Conservation (phyloP, 1,140 invertebrate genomes). For the Neomicropteryx cornuta region DNA sequence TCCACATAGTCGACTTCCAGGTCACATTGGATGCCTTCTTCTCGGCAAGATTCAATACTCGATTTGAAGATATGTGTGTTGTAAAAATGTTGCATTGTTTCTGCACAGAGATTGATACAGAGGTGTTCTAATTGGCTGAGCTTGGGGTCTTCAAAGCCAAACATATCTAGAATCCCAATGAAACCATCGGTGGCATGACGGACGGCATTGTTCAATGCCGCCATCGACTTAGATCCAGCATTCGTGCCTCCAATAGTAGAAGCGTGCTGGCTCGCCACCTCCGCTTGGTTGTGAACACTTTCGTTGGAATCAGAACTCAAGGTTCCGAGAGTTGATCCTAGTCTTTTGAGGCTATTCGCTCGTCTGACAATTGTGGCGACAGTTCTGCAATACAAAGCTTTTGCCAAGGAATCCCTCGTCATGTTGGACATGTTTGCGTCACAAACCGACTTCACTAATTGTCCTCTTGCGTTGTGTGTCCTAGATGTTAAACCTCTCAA, state of each 20-base stretch:
- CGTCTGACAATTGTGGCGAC: slow-evolving; percentile 89
- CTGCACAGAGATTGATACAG: slow-evolving; percentile 90
- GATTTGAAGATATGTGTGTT: slow-evolving; percentile 95
- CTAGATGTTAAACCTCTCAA: slow-evolving; percentile 73
- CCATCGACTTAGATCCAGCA: slow-evolving; percentile 82
- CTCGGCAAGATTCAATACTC: slow-evolving; percentile 83
- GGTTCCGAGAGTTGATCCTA: slow-evolving; percentile 80
- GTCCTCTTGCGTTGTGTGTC: slow-evolving; percentile 74
- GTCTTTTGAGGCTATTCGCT: slow-evolving; percentile 82
- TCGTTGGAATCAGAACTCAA: slow-evolving; percentile 85
- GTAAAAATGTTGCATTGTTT: slow-evolving; percentile 97
- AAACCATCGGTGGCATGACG: slow-evolving; percentile 90
- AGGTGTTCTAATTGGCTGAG: slow-evolving; percentile 85
- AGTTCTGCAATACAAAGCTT: slow-evolving; percentile 87
- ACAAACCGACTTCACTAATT: slow-evolving; percentile 71
- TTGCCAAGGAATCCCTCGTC: slow-evolving; percentile 80
- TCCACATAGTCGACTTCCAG: slow-evolving; percentile 90
- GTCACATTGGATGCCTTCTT: slow-evolving; percentile 86
- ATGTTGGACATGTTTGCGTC: slow-evolving; percentile 76
- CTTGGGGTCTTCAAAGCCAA: slow-evolving; percentile 87
- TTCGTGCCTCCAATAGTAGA: slow-evolving; percentile 37
- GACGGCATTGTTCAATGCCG: slow-evolving; percentile 82
- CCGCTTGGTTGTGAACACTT: slow-evolving; percentile 80
- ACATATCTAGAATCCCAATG: slow-evolving; percentile 92
- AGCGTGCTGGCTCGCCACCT: slow-evolving; percentile 75